phyloP scores from a whole-genome alignment of 2,797 vertebrate genomes.

The Dipus sagitta region DNA sequence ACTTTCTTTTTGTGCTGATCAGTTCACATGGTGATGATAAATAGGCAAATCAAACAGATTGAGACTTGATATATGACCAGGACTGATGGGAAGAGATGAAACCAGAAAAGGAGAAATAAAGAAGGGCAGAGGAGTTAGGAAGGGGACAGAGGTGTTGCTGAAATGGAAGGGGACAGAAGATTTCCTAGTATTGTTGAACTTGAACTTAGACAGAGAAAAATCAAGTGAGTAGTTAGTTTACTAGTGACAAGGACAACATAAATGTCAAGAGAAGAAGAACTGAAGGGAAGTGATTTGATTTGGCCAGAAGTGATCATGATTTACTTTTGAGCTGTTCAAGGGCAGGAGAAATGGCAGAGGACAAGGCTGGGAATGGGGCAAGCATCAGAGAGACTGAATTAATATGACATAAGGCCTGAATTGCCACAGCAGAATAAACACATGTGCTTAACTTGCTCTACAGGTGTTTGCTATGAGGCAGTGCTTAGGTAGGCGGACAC shows the following conservation, averaged over 20 bases:
- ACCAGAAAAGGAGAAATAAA: neutral
- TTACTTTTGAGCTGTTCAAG: constrained; percentile 36
- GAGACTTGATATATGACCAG: neutral
- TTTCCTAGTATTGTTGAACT: neutral
- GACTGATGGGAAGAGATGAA: neutral
- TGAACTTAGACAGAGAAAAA: constrained; percentile 19
- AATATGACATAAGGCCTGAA: neutral
- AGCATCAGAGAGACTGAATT: neutral
- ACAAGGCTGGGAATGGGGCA: neutral
- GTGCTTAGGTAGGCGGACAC: neutral
- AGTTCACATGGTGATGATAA: constrained; percentile 13
- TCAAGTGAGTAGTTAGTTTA: neutral
- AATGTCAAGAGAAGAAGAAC: constrained; percentile 33
- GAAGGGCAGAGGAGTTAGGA: neutral
- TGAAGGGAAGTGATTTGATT: neutral
- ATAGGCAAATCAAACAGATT: constrained; percentile 33
- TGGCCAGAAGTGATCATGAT: neutral
- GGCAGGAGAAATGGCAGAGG: constrained; percentile 1
- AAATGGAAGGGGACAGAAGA: neutral
- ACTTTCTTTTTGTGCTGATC: neutral
- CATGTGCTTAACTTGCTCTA: neutral
- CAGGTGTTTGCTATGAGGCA: neutral
- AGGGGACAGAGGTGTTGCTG: neutral
- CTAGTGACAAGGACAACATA: neutral
- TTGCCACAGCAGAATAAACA: neutral